Conservation (phyloP, 1,140 invertebrate species). For the Drosophila watanabei region DNA sequence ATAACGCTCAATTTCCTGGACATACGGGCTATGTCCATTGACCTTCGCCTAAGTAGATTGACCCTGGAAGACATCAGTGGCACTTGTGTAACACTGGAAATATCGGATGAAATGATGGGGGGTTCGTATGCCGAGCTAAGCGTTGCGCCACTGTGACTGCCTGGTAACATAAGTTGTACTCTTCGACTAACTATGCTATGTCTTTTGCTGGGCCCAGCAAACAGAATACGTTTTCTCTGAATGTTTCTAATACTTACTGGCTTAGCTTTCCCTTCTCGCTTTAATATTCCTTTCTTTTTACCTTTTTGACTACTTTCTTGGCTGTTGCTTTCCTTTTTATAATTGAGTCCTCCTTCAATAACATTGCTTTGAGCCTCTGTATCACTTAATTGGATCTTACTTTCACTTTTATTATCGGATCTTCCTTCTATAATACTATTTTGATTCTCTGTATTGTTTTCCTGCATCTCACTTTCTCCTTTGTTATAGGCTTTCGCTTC, state of each 20-base stretch:
- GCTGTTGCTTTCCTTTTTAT: not conserved
- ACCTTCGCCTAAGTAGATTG: too few relatives aligned
- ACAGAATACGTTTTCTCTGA: not conserved
- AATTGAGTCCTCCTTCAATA: too few relatives aligned
- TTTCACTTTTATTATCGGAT: too few relatives aligned
- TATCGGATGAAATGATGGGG: not conserved
- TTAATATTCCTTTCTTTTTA: not conserved
- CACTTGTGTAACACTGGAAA: not conserved
- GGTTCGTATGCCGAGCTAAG: not conserved
- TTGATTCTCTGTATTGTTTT: too few relatives aligned
- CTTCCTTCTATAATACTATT: too few relatives aligned
- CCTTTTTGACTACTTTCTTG: not conserved
- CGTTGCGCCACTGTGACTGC: not conserved
- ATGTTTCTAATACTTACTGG: too few relatives aligned
- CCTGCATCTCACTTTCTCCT: too few relatives aligned
- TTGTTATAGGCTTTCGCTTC: not conserved
- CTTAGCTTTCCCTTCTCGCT: not conserved
- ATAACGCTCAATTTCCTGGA: fast-evolving
- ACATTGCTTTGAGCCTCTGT: too few relatives aligned
- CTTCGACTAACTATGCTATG: not conserved
- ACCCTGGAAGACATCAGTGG: too few relatives aligned
- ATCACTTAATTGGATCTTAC: too few relatives aligned
- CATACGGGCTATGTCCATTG: not conserved
- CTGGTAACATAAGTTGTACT: not conserved
- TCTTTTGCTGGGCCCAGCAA: too few relatives aligned